Conservation (phyloP, 2,113 vertebrate genomes). For the Zapornia atra region DNA sequence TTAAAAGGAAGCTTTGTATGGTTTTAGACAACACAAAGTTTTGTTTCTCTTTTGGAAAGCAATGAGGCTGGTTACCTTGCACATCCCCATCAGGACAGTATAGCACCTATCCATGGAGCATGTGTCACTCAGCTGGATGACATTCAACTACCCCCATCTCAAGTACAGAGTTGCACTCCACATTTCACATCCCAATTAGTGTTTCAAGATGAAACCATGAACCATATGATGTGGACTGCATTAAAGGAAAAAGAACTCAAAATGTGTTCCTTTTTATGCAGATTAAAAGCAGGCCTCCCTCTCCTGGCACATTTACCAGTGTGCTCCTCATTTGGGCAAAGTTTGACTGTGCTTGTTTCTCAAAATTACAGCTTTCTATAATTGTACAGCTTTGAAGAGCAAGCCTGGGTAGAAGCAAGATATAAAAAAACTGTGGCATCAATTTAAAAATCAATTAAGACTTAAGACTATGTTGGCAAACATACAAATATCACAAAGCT, state of each 20-base stretch:
- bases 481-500: neutral
- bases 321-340: neutral
- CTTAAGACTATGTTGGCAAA: neutral
- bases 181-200: neutral
- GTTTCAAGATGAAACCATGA: neutral
- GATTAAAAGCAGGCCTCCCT: neutral
- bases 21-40: neutral
- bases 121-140: neutral
- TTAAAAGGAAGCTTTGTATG: neutral
- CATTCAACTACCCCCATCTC: neutral
- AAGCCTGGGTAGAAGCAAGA: conserved; percentile 13
- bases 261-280: neutral
- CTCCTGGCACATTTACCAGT: neutral
- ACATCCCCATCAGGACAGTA: neutral
- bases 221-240: neutral
- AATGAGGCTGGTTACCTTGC: neutral
- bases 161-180: neutral
- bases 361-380: conserved; percentile 2
- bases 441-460: conserved; percentile 8
- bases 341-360: conserved; percentile 24
- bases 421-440: neutral
- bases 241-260: neutral
- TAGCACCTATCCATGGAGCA: neutral
- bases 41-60: neutral
- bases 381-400: neutral